phyloP scores from a whole-genome alignment of 2,888 invertebrate genomes.

The Tipula vernalis region DNA sequence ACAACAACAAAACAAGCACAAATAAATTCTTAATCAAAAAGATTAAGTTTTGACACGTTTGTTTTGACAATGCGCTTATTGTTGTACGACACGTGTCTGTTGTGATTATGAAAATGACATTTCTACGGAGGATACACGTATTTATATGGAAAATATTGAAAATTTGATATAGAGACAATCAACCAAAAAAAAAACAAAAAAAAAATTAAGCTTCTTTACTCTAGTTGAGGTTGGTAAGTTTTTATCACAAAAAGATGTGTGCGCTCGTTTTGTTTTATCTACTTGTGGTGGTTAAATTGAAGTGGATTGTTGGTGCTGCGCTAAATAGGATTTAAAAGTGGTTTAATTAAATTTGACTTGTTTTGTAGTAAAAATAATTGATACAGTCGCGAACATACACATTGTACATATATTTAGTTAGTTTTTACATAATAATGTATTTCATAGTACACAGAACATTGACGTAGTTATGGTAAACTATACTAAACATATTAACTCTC shows the following conservation, averaged over 20 bases:
- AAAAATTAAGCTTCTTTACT: background rate
- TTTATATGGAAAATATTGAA: background rate
- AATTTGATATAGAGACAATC: background rate
- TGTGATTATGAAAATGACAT: background rate
- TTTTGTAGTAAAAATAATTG: background rate
- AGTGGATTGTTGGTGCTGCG: background rate
- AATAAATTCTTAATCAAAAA: background rate
- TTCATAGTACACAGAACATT: too few relatives aligned
- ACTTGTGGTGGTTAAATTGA: background rate
- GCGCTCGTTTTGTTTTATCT: background rate
- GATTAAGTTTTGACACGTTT: constrained; percentile 4
- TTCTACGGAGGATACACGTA: background rate
- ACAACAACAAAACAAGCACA: background rate
- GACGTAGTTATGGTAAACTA: too few relatives aligned
- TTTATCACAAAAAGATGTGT: background rate
- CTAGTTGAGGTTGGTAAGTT: background rate
- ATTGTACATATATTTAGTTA: too few relatives aligned
- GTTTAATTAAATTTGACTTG: background rate
- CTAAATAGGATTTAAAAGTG: background rate
- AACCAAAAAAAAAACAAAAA: background rate
- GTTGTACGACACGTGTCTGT: background rate
- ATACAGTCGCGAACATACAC: too few relatives aligned
- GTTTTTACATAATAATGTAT: too few relatives aligned
- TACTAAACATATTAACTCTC: too few relatives aligned
- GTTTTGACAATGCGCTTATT: background rate